Evolutionary conservation across 2,888 invertebrate species (phyloP).

Genomic region (Agrochola macilenta): DNA sequence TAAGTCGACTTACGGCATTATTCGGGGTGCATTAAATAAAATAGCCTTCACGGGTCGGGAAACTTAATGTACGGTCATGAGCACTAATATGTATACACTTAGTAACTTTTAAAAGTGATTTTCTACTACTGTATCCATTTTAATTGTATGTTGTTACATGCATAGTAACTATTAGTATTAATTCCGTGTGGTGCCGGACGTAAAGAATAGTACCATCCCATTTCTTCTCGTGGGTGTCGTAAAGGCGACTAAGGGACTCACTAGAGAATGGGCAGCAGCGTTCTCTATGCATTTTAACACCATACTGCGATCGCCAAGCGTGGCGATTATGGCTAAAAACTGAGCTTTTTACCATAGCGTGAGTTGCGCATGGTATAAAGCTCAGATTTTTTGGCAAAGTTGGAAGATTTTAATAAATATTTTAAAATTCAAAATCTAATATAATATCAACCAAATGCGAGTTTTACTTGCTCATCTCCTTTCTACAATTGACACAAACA

Average conservation of each 20-base stretch:
- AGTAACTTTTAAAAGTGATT: not conserved
- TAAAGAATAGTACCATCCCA: too few relatives aligned
- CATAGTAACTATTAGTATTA: too few relatives aligned
- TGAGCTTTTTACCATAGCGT: too few relatives aligned
- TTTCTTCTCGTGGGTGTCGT: too few relatives aligned
- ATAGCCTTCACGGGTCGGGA: not conserved
- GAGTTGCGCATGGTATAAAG: not conserved
- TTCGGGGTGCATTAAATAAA: conserved; percentile 10
- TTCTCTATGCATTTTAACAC: too few relatives aligned
- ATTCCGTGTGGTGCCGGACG: too few relatives aligned
- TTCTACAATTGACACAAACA: not conserved
- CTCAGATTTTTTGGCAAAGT: not conserved
- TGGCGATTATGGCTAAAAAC: too few relatives aligned
- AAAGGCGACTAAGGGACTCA: too few relatives aligned
- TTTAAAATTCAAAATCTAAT: not conserved
- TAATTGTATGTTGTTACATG: not conserved
- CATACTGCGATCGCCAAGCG: too few relatives aligned
- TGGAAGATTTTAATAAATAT: not conserved
- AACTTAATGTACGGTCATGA: not conserved
- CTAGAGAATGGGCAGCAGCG: too few relatives aligned
- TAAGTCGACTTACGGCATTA: conserved; percentile 20
- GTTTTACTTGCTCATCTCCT: not conserved
- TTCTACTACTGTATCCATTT: not conserved
- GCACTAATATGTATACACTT: not conserved
- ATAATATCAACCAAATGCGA: not conserved